A percentile compares a stretch with the other conserved stretches of the same genome.
Conservation (phyloP, 2,797 vertebrate genomes). For the Siniperca undulata region DNA sequence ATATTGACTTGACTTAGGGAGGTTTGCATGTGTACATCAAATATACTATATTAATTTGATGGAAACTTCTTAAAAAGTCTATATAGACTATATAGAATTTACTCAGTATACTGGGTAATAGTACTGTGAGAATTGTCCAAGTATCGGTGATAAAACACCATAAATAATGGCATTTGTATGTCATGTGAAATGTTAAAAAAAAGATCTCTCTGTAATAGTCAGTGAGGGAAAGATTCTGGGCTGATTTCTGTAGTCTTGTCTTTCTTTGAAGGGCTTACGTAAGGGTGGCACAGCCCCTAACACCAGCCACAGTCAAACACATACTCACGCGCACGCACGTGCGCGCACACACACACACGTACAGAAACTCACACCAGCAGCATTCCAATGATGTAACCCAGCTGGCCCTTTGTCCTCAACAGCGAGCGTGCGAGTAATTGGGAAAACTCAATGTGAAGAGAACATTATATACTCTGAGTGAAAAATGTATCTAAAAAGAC, state of each 20-base stretch:
- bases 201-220: neutral
- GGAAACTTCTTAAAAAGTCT: neutral
- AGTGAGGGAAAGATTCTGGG: constrained; percentile 28
- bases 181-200: no score
- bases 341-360: neutral
- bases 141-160: no score
- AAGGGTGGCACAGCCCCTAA: constrained; percentile 71
- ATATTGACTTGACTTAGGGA: neutral
- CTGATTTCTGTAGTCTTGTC: constrained; percentile 44
- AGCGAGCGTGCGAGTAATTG: constrained; percentile 61
- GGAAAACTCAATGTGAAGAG: constrained; percentile 63
- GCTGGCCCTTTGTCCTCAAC: constrained; percentile 78
- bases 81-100: no score
- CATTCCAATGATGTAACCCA: constrained; percentile 86
- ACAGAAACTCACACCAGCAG: constrained; percentile 68
- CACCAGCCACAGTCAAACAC: constrained; percentile 21
- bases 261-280: constrained; percentile 70
- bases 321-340: no score
- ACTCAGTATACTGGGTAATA: neutral
- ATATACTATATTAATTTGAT: neutral
- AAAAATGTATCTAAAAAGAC: constrained; percentile 22
- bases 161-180: no score
- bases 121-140: neutral
- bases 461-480: constrained; percentile 31
- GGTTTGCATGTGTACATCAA: neutral